Evolutionary conservation across 2,113 vertebrate genomes (phyloP).

Genomic region (Colinus virginianus): DNA sequence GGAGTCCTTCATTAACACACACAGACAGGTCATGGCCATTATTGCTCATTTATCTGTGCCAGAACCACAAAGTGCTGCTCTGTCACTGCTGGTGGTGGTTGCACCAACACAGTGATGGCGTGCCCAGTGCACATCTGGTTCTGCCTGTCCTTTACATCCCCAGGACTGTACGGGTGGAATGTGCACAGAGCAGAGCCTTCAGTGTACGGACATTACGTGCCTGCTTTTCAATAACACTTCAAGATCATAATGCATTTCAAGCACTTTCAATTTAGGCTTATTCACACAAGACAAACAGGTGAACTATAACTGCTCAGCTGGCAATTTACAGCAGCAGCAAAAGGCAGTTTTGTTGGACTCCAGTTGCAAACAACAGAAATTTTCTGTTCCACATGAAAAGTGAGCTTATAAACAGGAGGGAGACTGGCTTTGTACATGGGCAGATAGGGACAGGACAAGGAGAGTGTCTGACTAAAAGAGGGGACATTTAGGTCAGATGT

Average conservation of each 20-base stretch:
- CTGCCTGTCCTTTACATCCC: not conserved
- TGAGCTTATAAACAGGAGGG: not conserved
- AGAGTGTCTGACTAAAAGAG: not conserved
- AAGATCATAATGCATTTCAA: not conserved
- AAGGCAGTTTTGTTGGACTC: not conserved
- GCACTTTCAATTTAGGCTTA: not conserved
- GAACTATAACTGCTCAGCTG: not conserved
- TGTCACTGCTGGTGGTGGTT: rapidly evolving
- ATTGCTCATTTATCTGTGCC: not conserved
- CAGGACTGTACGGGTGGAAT: rapidly evolving
- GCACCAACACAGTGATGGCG: not conserved
- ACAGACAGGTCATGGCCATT: not conserved
- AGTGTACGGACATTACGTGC: rapidly evolving
- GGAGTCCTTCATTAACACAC: not conserved
- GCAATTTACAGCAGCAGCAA: not conserved
- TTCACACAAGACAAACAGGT: rapidly evolving
- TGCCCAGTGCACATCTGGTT: rapidly evolving
- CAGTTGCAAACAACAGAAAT: rapidly evolving
- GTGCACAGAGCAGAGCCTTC: not conserved
- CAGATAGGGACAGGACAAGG: not conserved
- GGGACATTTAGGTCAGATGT: not conserved
- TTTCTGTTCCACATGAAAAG: not conserved
- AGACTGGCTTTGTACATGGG: not conserved
- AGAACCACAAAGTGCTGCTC: not conserved
- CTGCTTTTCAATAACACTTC: not conserved